Percentiles rank a stretch among this genome's conserved stretches.
These are phyloP conservation scores for Neodiprion fabricii DNA, from an alignment of 1,140 invertebrate species.

Conservation along the genomic window DNA sequence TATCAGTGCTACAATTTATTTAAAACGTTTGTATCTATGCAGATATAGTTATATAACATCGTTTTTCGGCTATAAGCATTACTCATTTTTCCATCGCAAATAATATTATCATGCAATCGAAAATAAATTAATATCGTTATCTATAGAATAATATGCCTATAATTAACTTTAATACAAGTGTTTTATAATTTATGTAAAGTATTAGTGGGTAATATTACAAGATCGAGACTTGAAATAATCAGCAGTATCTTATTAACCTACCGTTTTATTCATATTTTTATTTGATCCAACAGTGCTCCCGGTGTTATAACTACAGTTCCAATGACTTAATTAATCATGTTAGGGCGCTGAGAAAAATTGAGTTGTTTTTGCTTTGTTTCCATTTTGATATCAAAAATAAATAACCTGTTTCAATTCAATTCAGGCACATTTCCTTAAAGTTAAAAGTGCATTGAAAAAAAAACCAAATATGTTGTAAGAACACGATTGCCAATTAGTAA, in stretches of 20 bases:
- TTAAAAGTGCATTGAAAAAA: no score
- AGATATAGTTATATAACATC: not conserved
- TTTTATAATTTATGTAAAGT: constrained; percentile 2
- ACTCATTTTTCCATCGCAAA: not conserved
- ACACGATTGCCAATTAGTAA: no score
- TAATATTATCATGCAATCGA: not conserved
- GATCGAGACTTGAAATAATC: not conserved
- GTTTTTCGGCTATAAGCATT: not conserved
- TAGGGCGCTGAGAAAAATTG: no score
- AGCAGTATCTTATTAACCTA: not conserved
- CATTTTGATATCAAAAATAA: no score
- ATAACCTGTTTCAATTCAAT: no score
- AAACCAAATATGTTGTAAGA: no score
- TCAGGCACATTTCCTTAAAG: no score
- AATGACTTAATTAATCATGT: no score
- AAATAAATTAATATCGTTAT: not conserved
- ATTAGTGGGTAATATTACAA: not conserved
- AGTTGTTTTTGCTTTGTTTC: no score
- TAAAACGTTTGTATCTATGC: not conserved
- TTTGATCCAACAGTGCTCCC: no score
- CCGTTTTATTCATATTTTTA: not conserved
- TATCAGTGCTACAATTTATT: not conserved
- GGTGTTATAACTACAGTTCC: no score
- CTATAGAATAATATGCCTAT: not conserved
- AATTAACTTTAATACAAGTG: not conserved